These are phyloP conservation scores for Petaurus breviceps DNA, from an alignment of 2,113 vertebrate species.

Conservation along the genomic window DNA sequence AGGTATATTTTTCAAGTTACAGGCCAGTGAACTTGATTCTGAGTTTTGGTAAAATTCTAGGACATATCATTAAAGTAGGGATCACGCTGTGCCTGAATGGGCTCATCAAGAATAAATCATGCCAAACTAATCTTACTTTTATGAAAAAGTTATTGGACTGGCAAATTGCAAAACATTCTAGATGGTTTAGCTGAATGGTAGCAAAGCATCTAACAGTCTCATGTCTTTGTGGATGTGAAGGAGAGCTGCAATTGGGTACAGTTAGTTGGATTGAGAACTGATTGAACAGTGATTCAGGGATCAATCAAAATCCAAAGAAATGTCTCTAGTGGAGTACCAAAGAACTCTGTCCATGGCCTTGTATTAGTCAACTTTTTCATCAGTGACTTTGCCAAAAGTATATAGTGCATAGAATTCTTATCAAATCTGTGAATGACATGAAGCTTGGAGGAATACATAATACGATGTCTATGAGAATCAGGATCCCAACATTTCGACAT, in stretches of 20 bases:
- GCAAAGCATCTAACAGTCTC: neutral
- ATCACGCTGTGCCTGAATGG: neutral
- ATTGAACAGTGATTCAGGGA: neutral
- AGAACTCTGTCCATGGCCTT: neutral
- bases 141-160: neutral
- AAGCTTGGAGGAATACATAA: neutral
- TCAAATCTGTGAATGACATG: neutral
- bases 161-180: neutral
- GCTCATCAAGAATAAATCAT: neutral
- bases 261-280: neutral
- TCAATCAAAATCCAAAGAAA: neutral
- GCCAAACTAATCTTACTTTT: neutral
- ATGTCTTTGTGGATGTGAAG: neutral
- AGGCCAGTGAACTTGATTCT: neutral
- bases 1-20: neutral
- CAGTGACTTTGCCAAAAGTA: neutral
- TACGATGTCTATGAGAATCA: neutral
- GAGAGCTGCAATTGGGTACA: neutral
- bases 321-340: neutral
- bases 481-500: neutral
- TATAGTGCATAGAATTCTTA: neutral
- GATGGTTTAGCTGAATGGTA: neutral
- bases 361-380: neutral
- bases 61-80: neutral
- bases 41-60: neutral